Conservation (phyloP, 92 coral and sea anemone genomes). For the Metridium senile region DNA sequence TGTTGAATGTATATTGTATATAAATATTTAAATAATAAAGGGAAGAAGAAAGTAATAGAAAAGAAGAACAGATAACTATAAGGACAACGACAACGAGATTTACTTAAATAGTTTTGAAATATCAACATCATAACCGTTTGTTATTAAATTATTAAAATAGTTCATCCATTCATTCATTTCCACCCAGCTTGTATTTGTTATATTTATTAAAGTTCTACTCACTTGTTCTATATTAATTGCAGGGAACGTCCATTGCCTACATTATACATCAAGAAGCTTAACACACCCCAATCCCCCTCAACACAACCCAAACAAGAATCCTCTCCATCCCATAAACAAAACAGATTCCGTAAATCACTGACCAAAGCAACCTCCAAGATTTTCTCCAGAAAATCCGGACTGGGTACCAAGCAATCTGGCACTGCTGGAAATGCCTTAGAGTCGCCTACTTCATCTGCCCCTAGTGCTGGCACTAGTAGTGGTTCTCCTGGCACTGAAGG, state of each 20-base stretch:
- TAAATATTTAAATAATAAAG: no score
- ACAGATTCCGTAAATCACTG: constrained; percentile 84
- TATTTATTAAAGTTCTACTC: no score
- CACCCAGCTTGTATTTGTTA: no score
- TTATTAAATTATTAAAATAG: no score
- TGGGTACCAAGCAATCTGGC: constrained; percentile 41
- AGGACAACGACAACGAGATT: no score
- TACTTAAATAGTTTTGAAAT: no score
- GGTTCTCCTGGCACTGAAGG: constrained; percentile 39
- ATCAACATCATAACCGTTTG: no score
- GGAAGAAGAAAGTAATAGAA: no score
- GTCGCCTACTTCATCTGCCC: constrained; percentile 52
- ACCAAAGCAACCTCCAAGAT: constrained; percentile 89
- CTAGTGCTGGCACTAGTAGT: constrained; percentile 81
- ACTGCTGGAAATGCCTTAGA: constrained; percentile 29
- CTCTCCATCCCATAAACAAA: constrained; percentile 72
- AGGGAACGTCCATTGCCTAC: constrained; percentile 92
- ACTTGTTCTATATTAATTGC: no score
- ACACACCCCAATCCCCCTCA: constrained; percentile 45
- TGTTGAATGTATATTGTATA: no score
- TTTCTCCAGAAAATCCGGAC: constrained; percentile 75
- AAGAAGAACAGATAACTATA: no score
- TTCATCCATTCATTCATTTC: no score
- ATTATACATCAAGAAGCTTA: constrained; percentile 71
- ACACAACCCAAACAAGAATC: constrained; percentile 65